Evolutionary conservation across 2,888 invertebrate genomes (phyloP).

Genomic region (Sceliomorpha sp.): DNA sequence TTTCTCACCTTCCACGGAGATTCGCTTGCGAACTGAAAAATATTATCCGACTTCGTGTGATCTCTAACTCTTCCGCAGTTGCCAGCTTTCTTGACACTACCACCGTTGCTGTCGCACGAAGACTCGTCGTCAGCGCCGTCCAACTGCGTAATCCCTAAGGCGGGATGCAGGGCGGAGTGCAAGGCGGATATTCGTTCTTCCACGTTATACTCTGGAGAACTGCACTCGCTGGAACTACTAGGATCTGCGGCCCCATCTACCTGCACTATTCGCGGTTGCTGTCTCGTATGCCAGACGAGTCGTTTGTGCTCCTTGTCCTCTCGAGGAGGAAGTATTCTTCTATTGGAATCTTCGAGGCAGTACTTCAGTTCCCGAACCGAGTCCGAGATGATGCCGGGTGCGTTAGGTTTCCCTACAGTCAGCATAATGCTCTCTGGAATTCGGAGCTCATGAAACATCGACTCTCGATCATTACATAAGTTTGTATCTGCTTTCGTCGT

Average conservation of each 20-base stretch:
- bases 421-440: constrained; percentile 81
- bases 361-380: constrained; percentile 71
- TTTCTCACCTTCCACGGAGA: constrained; percentile 84
- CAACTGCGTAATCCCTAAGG: constrained; percentile 86
- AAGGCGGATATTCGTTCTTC: constrained; percentile 64
- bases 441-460: constrained; percentile 76
- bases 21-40: neutral
- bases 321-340: constrained; percentile 60
- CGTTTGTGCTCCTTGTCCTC: constrained; percentile 79
- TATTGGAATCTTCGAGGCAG: constrained; percentile 67
- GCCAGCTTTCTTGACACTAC: too few relatives aligned
- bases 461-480: constrained; percentile 67
- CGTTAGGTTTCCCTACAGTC: constrained; percentile 72
- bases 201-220: constrained; percentile 74
- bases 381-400: constrained; percentile 69
- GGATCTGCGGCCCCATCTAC: constrained; percentile 83
- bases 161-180: constrained; percentile 62
- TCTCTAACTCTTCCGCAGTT: too few relatives aligned
- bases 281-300: constrained; percentile 77
- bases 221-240: constrained; percentile 81
- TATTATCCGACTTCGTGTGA: too few relatives aligned
- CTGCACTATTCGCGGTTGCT: constrained; percentile 82
- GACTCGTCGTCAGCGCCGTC: constrained; percentile 87
- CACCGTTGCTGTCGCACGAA: constrained; percentile 65
- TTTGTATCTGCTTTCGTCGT: constrained; percentile 69